These are phyloP conservation scores for Pipistrellus kuhlii DNA, from an alignment of 2,797 vertebrate genomes.

Conservation along the genomic window DNA sequence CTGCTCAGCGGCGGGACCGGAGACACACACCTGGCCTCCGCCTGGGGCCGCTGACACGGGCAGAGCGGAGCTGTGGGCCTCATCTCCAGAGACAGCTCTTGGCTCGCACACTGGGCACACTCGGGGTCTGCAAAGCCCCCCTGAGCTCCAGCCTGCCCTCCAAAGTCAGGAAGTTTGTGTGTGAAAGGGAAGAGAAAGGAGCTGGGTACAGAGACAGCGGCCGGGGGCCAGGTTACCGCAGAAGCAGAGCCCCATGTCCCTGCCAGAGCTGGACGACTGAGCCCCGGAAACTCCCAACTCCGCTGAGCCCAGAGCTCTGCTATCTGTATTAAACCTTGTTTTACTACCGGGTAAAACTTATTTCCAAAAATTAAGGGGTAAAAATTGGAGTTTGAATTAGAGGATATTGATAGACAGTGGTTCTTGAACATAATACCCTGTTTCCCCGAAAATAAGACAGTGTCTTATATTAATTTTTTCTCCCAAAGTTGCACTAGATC, in stretches of 20 bases:
- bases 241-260: slow-evolving; percentile 5
- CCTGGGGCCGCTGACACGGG: rapidly evolving
- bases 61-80: background rate
- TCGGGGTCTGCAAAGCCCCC: background rate
- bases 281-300: background rate
- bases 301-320: background rate
- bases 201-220: background rate
- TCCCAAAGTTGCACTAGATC: too few relatives aligned
- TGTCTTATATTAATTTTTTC: too few relatives aligned
- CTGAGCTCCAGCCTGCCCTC: background rate
- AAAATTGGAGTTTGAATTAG: slow-evolving; percentile 37
- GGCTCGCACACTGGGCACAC: background rate
- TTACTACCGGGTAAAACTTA: background rate
- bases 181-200: slow-evolving; percentile 18
- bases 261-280: background rate
- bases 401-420: too few relatives aligned
- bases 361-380: slow-evolving; percentile 37
- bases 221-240: background rate
- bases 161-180: background rate
- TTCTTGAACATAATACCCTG: too few relatives aligned
- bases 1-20: background rate
- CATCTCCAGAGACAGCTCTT: background rate
- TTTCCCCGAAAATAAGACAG: too few relatives aligned
- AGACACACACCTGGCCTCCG: background rate
- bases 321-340: background rate